phyloP scores from a whole-genome alignment of 2,113 vertebrate species.

The Corydoras maculifer region DNA sequence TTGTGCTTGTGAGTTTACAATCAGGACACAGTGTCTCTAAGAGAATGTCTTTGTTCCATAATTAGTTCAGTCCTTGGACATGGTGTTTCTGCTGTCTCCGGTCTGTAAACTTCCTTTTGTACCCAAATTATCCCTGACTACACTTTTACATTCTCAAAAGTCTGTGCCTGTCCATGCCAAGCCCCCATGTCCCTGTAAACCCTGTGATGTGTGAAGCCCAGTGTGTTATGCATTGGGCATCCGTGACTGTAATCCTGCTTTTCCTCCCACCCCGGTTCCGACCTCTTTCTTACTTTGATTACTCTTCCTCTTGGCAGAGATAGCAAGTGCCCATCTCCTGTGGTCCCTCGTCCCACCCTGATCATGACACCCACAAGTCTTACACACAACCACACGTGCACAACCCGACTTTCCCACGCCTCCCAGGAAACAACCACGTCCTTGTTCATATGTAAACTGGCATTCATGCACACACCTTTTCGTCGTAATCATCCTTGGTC shows the following conservation, averaged over 20 bases:
- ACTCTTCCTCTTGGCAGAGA: conserved; percentile 64
- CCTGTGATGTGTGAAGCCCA: conserved; percentile 5
- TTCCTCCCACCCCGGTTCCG: conserved; percentile 42
- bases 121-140: conserved; percentile 56
- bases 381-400: conserved; percentile 5
- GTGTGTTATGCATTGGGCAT: conserved; percentile 33
- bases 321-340: conserved; percentile 45
- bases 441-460: conserved; percentile 7
- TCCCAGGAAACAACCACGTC: conserved; percentile 7
- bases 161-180: conserved; percentile 6
- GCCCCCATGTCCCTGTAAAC: conserved; percentile 8
- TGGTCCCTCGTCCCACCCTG: conserved; percentile 52
- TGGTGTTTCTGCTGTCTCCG: conserved; percentile 14
- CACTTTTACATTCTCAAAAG: conserved; percentile 19
- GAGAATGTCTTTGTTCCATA: conserved; percentile 24
- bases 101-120: conserved; percentile 58
- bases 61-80: conserved; percentile 30
- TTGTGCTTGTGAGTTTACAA: conserved; percentile 15
- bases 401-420: conserved; percentile 31
- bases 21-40: conserved; percentile 24
- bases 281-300: conserved; percentile 54
- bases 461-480: conserved; percentile 21
- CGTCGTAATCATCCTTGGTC: conserved; percentile 14
- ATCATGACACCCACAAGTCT: conserved; percentile 34
- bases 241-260: conserved; percentile 39